Conservation (phyloP, 2,888 invertebrate species). For the Conus canariensis region DNA sequence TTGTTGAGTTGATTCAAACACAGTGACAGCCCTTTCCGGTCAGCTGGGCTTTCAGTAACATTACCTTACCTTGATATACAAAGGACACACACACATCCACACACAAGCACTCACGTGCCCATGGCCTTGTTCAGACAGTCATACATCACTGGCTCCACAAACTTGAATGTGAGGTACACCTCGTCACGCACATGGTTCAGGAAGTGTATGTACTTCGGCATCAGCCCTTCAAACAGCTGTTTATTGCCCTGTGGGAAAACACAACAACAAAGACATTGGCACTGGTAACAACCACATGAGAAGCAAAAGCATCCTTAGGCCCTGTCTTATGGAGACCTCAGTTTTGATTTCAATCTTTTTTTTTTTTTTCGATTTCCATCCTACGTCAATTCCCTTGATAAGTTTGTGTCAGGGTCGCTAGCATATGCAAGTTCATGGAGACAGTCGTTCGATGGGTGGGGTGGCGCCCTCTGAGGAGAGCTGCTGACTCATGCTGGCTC, state of each 20-base stretch:
- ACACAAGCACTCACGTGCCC: conserved; percentile 36
- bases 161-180: conserved; percentile 34
- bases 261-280: not conserved
- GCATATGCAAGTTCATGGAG: too few species aligned
- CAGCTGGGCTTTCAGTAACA: too few species aligned
- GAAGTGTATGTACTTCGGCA: conserved; percentile 40
- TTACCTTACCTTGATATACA: too few species aligned
- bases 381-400: not conserved
- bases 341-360: too few species aligned
- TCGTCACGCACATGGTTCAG: conserved; percentile 43
- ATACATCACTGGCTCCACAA: conserved; percentile 41
- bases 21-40: too few species aligned
- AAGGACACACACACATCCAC: not conserved
- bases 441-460: too few species aligned
- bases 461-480: too few species aligned
- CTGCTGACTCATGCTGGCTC: too few species aligned
- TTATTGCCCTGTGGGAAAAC: conserved; percentile 40
- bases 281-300: not conserved
- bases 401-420: too few species aligned
- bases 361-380: too few species aligned
- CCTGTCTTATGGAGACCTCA: not conserved
- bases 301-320: too few species aligned
- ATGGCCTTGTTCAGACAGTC: conserved; percentile 38
- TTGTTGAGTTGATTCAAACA: too few species aligned
- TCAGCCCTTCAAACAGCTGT: conserved; percentile 47